phyloP scores from a whole-genome alignment of 2,888 invertebrate species.

The Chironomus tentans region DNA sequence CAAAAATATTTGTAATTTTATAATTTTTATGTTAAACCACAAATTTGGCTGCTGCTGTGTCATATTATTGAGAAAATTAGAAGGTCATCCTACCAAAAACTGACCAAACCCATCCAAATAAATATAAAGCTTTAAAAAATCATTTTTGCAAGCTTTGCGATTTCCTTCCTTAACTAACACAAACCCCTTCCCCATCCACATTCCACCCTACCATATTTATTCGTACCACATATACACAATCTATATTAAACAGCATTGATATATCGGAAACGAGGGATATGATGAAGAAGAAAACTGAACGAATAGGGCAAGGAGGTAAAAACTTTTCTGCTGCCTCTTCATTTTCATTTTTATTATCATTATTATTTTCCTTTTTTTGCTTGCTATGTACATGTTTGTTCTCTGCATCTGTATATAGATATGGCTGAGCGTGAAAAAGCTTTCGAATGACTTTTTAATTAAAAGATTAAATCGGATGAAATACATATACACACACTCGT shows the following conservation, averaged over 20 bases:
- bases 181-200: too few species aligned
- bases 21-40: too few species aligned
- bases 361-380: background rate
- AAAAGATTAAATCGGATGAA: slow-evolving; percentile 17
- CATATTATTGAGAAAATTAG: too few species aligned
- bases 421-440: background rate
- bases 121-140: background rate
- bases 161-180: background rate
- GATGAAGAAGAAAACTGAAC: too few species aligned
- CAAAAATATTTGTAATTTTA: too few species aligned
- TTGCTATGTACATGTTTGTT: background rate
- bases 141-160: background rate
- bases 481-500: too few species aligned
- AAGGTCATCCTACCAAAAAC: too few species aligned
- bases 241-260: background rate
- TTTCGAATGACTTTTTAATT: slow-evolving; percentile 22
- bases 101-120: too few species aligned
- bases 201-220: too few species aligned
- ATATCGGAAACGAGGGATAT: too few species aligned
- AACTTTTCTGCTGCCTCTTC: background rate
- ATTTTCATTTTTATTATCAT: background rate
- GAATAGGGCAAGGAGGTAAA: background rate
- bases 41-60: too few species aligned
- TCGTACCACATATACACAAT: background rate
- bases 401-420: background rate